These are phyloP conservation scores for Enteromius argenteus DNA, from an alignment of 2,797 vertebrate species.

Conservation along the genomic window DNA sequence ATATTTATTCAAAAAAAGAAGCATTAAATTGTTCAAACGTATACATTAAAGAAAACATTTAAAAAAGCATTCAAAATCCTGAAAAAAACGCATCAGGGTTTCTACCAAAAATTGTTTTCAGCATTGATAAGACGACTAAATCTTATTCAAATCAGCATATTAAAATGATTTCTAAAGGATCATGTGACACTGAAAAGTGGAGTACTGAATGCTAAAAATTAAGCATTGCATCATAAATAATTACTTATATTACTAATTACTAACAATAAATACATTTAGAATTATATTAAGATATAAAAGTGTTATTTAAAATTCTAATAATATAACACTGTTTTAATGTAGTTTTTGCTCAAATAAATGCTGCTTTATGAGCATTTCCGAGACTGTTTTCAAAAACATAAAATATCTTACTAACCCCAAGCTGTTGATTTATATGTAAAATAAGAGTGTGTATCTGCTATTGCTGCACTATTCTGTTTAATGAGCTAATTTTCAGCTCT, in stretches of 20 bases:
- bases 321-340: neutral
- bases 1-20: neutral
- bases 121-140: neutral
- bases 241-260: too few species aligned
- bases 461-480: neutral
- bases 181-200: neutral
- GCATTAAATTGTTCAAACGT: neutral
- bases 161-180: neutral
- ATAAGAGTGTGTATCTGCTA: neutral
- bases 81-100: neutral
- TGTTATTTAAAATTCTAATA: neutral
- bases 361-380: neutral
- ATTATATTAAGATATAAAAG: neutral
- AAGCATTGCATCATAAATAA: neutral
- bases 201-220: neutral
- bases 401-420: neutral
- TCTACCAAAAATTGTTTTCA: neutral
- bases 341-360: neutral
- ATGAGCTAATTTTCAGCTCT: constrained; percentile 22
- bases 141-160: neutral
- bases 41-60: neutral
- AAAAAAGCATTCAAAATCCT: neutral
- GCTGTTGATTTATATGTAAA: neutral
- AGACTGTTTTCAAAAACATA: neutral
- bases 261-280: neutral